Conservation (phyloP, 2,113 vertebrate genomes). For the Syrrhaptes paradoxus region DNA sequence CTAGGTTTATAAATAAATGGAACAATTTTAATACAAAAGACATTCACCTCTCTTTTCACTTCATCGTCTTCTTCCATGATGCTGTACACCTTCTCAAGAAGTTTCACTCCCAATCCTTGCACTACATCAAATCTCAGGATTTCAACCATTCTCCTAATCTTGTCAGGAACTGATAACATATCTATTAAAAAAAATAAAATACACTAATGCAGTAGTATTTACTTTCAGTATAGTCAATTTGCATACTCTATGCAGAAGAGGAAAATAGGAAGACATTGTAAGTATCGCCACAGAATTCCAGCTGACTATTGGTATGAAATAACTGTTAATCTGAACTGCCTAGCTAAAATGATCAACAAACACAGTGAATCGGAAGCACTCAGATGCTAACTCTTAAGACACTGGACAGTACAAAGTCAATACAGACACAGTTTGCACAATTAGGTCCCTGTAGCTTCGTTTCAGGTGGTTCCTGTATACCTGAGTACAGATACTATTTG, state of each 20-base stretch:
- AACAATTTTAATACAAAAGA: not conserved
- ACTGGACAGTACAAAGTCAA: not conserved
- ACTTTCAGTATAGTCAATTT: not conserved
- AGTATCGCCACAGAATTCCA: not conserved
- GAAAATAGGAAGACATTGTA: fast-evolving
- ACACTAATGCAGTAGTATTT: not conserved
- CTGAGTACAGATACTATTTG: not conserved
- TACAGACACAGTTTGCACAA: not conserved
- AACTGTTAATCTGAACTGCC: not conserved
- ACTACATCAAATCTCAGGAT: slow-evolving; percentile 89
- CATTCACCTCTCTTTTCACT: slow-evolving; percentile 84
- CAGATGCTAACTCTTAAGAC: no score
- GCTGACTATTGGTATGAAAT: not conserved
- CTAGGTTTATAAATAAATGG: not conserved
- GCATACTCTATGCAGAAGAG: not conserved
- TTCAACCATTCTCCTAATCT: slow-evolving; percentile 90
- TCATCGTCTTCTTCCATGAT: slow-evolving; percentile 94
- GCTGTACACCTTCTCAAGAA: slow-evolving; percentile 88
- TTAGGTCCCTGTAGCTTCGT: not conserved
- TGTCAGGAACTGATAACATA: slow-evolving; percentile 82
- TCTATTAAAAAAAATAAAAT: slow-evolving; percentile 10
- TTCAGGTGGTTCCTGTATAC: not conserved
- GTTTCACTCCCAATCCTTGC: slow-evolving; percentile 88
- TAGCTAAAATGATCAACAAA: not conserved
- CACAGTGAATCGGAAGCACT: not conserved